A percentile compares a stretch with the other conserved stretches of the same genome.
Evolutionary conservation across 2,113 vertebrate genomes (phyloP).

Genomic region (Proteles cristata): DNA sequence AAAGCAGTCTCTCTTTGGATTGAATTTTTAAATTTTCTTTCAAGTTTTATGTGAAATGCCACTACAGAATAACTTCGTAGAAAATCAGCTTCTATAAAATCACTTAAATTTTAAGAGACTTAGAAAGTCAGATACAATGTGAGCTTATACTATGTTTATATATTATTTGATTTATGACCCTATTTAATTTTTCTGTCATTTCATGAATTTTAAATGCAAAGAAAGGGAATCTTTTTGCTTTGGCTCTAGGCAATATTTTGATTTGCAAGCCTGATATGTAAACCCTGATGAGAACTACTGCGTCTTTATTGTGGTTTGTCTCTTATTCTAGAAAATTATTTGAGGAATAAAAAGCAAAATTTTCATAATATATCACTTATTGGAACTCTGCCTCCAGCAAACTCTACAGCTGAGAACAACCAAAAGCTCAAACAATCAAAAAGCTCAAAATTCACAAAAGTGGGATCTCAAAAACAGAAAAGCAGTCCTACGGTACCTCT

Average conservation of each 20-base stretch:
- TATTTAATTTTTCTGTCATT: constrained; percentile 77
- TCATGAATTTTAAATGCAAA: constrained; percentile 70
- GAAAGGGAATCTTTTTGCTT: constrained; percentile 29
- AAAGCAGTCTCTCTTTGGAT: not conserved
- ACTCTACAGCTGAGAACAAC: not conserved
- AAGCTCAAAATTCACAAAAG: not conserved
- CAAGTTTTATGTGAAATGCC: not conserved
- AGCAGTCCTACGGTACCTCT: not conserved
- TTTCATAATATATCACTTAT: not conserved
- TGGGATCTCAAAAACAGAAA: not conserved
- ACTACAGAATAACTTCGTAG: constrained; percentile 18
- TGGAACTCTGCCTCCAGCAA: not conserved
- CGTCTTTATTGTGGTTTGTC: not conserved
- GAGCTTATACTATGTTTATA: constrained; percentile 48
- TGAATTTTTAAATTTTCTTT: not conserved
- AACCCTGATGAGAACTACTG: not conserved
- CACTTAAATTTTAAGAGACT: constrained; percentile 46
- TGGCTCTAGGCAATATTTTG: constrained; percentile 66
- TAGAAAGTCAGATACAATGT: not conserved
- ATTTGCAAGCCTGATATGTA: constrained; percentile 42
- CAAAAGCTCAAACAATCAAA: not conserved
- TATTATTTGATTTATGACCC: constrained; percentile 61
- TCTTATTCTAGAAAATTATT: not conserved
- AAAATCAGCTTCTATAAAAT: constrained; percentile 29
- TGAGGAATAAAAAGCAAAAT: not conserved